Base-by-base conservation (phyloP, 1,140 invertebrate species). In the Bombus waltoni region DNA sequence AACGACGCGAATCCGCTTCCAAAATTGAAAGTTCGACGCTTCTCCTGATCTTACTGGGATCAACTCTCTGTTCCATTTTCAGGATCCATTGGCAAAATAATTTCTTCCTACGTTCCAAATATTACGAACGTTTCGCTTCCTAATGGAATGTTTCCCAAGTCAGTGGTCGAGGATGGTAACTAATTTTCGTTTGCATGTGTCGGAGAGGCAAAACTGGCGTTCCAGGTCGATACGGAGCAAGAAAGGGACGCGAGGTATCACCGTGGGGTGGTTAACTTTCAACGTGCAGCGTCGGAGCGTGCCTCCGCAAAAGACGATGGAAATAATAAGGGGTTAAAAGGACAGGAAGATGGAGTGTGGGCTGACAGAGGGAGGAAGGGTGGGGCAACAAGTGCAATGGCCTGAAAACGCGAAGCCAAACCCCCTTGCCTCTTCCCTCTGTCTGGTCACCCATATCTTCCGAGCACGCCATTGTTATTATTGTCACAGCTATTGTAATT, bases 401-500 rank as follows among this genome's bases (percentile, higher is more conserved):
- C 91, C 92, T 93, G 90, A 85, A 77, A 91, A 92, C 78, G 72
- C 91, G 84, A 87, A 68, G 65, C 79, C 87, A 73, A 80, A 47
- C 78, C 53, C 66, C 66, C 77, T 83, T 73, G 65, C 74, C 83
- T 80, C 47, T 66, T 32, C 15, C 15, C 44, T 65, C 72, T 40
- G n/a, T 22, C 22, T 18, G 40, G 25, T n/a, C 35, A 15, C n/a
- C 15, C 44, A 32, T 8, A 35, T 38, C 28, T 70, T 70, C 44
- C 28, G 32, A 62, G 86, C 93, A 94, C 90, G 93, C 92, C 84
- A 93, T 93, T 94, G 91, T 94, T 93, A 93, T 93, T 93, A 92
- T 93, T 93, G 93, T 94, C 92, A 92, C 89, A 93, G 92, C 88
- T 92, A 91, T 94, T 93, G 94, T 92, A 93, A 94, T 93, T 93